phyloP scores from a whole-genome alignment of 1,140 invertebrate species.

The Solenopsis invicta region DNA sequence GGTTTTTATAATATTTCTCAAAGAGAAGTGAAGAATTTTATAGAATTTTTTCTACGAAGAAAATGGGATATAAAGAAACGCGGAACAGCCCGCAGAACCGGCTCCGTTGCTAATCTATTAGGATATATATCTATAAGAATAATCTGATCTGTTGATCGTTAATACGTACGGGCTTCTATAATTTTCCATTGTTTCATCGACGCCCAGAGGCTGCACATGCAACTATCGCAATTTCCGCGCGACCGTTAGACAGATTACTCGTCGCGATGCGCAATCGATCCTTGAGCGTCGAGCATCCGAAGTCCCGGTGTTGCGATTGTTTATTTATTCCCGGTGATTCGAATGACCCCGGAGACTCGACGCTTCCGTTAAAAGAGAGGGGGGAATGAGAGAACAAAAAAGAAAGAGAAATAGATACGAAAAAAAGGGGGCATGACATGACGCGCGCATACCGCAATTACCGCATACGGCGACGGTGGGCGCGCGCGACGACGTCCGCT shows the following conservation, averaged over 20 bases:
- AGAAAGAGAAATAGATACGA: not conserved
- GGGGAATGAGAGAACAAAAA: not conserved
- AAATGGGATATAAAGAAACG: no score
- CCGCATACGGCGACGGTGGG: no score
- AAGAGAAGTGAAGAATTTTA: no score
- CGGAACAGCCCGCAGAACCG: no score
- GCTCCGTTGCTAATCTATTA: not conserved
- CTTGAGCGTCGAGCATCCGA: not conserved
- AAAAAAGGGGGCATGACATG: conserved; percentile 1
- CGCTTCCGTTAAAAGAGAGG: not conserved
- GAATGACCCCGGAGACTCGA: not conserved
- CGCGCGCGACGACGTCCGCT: not conserved
- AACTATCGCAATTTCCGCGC: not conserved
- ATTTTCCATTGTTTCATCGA: not conserved
- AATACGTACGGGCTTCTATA: not conserved
- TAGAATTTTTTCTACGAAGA: no score
- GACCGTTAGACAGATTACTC: not conserved
- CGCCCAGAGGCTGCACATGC: not conserved
- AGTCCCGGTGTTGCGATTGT: not conserved
- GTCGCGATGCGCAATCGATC: not conserved
- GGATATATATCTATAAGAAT: not conserved
- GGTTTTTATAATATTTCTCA: no score
- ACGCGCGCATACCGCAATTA: not conserved
- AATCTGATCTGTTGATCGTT: not conserved
- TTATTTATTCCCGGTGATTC: not conserved